These are phyloP conservation scores for Clostera curtula DNA, from an alignment of 2,888 invertebrate species.

Conservation along the genomic window DNA sequence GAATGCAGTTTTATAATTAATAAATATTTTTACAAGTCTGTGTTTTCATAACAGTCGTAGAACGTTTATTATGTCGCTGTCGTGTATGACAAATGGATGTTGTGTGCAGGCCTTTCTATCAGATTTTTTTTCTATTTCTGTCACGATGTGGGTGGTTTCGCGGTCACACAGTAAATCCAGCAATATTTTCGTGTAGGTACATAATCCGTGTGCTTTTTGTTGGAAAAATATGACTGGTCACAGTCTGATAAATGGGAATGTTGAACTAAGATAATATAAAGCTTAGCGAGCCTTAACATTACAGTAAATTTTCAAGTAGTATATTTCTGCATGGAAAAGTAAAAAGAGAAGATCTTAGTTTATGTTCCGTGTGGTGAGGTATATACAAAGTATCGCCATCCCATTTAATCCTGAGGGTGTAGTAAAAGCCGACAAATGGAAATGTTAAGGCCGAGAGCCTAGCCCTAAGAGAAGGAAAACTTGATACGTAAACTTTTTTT, in stretches of 20 bases:
- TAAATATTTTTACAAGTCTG: too few species aligned
- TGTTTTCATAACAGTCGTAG: slow-evolving; percentile 36
- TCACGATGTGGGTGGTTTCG: slow-evolving; percentile 58
- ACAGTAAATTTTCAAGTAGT: too few species aligned
- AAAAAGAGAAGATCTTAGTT: too few species aligned
- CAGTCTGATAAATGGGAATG: slow-evolving; percentile 32
- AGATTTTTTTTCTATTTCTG: slow-evolving; percentile 59
- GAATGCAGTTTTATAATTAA: too few species aligned
- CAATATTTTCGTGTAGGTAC: slow-evolving; percentile 47
- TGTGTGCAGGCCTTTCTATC: slow-evolving; percentile 42
- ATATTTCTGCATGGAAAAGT: too few species aligned
- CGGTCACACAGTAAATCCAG: slow-evolving; percentile 38
- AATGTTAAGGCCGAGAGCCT: too few species aligned
- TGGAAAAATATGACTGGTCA: slow-evolving; percentile 38
- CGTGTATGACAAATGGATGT: slow-evolving; percentile 49
- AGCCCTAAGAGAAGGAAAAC: too few species aligned
- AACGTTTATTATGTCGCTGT: slow-evolving; percentile 42
- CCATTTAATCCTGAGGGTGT: too few species aligned
- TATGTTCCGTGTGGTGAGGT: too few species aligned
- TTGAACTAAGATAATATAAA: slow-evolving; percentile 28
- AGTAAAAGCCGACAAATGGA: too few species aligned
- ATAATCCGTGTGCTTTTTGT: slow-evolving; percentile 46
- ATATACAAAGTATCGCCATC: too few species aligned
- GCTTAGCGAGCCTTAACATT: slow-evolving; percentile 12
- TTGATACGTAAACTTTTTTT: too few species aligned